Base-by-base conservation (phyloP, 2,797 vertebrate genomes). In the Acanthurus tractus region DNA sequence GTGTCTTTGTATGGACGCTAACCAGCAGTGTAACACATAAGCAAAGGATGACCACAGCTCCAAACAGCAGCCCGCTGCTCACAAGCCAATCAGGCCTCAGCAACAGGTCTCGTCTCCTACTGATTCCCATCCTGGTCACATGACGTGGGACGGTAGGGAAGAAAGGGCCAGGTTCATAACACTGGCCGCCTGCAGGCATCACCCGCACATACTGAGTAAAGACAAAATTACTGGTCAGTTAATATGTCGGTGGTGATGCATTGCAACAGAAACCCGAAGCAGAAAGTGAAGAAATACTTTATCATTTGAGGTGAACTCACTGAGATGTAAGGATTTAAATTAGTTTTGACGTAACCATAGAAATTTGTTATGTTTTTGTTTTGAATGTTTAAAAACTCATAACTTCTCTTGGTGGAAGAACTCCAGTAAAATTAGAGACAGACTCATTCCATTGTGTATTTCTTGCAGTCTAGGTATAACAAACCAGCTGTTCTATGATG, bases 101-200 rank as follows among this genome's bases (percentile, higher is more conserved):
- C 0, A 88, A 81, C 54, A 97, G 85, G 48, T 90, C 85, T 48
- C 91, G 84, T 0, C 81, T 92, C 70, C 72, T 94, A 12, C 85
- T 92, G 2, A 99, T 96, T 52, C 97, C 97, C 48, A 95, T 88
- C 73, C 97, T 96, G 15, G 95, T 95, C 55, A 96, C 75, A 0
- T 96, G 88, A 69, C 93, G 93, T n/a, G 97, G 96, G 0, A 70
- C 85, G 0, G 95, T 90, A 70, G 95, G 92, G 57, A 96, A 96
- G 86, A 98, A 98, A 0, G 97, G 95, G 0, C 96, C 96, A 0
- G 94, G 88, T 25, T 96, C 94, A 1, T 96, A 97, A 76, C 97
- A 98, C 74, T 89, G 96, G 29, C 92, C 96, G 0, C 96, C 96
- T 0, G 55, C 77, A 0, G 96, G 96, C 94, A 99, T 95, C 75